A percentile compares a stretch with the other conserved stretches of the same genome.
Conservation (phyloP, 1,140 invertebrate genomes). For the Tachypleus tridentatus region DNA sequence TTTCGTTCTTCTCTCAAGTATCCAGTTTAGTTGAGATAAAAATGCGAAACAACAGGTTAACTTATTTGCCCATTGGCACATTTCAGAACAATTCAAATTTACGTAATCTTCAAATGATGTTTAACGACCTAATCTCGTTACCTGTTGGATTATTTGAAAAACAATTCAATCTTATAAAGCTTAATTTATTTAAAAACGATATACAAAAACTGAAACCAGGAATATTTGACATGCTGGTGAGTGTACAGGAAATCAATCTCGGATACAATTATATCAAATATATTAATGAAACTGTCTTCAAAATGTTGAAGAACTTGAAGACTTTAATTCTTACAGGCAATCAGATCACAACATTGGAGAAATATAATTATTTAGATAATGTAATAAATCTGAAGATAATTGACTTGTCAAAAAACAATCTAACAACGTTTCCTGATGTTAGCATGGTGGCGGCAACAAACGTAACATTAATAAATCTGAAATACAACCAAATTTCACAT, state of each 20-base stretch:
- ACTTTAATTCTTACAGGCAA: conserved; percentile 3
- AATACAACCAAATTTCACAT: conserved; percentile 20
- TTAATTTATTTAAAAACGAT: conserved; percentile 16
- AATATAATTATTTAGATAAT: conserved; percentile 14
- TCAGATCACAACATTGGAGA: not conserved
- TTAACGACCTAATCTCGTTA: conserved; percentile 65
- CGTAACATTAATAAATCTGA: conserved; percentile 19
- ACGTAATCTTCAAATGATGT: conserved; percentile 53
- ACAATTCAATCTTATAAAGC: conserved; percentile 11
- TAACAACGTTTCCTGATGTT: conserved; percentile 14
- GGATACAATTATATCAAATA: conserved; percentile 19
- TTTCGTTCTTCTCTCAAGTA: conserved; percentile 6
- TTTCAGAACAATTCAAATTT: conserved; percentile 36
- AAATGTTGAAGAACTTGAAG: conserved; percentile 1
- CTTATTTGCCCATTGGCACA: conserved; percentile 7
- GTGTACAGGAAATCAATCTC: conserved; percentile 19
- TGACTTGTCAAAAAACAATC: conserved; percentile 17
- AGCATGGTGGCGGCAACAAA: conserved; percentile 20
- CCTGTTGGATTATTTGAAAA: conserved; percentile 49
- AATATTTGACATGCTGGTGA: conserved; percentile 15
- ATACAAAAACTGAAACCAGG: conserved; percentile 9
- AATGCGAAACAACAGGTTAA: conserved; percentile 10
- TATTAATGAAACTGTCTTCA: conserved; percentile 3
- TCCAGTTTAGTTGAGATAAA: conserved; percentile 1
- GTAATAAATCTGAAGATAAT: conserved; percentile 11